Percentiles rank a stretch among this genome's conserved stretches.
Conservation (phyloP, 2,888 invertebrate genomes). For the Buathra laborator region DNA sequence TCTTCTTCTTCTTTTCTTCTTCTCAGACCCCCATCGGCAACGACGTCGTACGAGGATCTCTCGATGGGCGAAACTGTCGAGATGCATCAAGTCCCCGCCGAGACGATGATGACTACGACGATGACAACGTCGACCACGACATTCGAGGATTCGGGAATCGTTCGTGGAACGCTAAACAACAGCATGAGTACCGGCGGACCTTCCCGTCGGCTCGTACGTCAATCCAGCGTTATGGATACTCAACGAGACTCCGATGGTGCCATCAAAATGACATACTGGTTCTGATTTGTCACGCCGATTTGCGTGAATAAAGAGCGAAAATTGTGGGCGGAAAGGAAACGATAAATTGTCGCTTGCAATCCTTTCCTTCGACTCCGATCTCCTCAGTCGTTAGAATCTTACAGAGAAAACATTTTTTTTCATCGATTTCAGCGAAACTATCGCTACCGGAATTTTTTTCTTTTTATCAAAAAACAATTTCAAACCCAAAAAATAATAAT, state of each 20-base stretch:
- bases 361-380: constrained; percentile 29
- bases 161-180: constrained; percentile 43
- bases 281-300: constrained; percentile 85
- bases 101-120: constrained; percentile 7
- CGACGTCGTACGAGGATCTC: constrained; percentile 91
- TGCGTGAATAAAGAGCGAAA: constrained; percentile 51
- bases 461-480: neutral
- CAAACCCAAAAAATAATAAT: neutral
- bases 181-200: constrained; percentile 46
- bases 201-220: constrained; percentile 89
- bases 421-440: neutral
- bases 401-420: neutral
- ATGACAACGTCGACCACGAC: constrained; percentile 39
- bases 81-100: constrained; percentile 78
- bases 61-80: constrained; percentile 86
- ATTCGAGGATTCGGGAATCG: constrained; percentile 55
- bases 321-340: constrained; percentile 6
- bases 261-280: constrained; percentile 95
- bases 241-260: constrained; percentile 92
- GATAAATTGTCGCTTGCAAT: constrained; percentile 19
- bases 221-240: constrained; percentile 93
- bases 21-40: constrained; percentile 86
- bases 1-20: constrained; percentile 28
- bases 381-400: neutral
- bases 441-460: neutral